Evolutionary conservation across 2,888 invertebrate species (phyloP).

Genomic region (Julus scanicus): DNA sequence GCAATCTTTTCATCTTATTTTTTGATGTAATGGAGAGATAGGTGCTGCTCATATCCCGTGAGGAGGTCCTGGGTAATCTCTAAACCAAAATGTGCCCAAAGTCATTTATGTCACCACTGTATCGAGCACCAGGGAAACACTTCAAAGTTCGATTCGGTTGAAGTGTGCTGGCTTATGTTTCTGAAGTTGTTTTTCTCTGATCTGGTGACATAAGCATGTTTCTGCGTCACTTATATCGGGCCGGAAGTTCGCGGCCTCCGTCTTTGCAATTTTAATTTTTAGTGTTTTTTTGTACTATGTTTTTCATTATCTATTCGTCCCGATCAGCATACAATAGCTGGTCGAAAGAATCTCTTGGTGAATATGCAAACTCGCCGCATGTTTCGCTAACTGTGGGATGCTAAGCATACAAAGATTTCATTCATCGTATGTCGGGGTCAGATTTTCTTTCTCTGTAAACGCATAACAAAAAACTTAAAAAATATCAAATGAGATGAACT

Average conservation of each 20-base stretch:
- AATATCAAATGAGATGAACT: constrained; percentile 17
- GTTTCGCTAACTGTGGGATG: neutral
- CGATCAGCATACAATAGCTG: constrained; percentile 44
- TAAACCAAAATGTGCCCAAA: too few species aligned
- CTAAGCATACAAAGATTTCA: constrained; percentile 2
- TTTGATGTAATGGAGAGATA: too few species aligned
- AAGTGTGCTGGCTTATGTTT: too few species aligned
- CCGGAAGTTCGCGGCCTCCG: neutral
- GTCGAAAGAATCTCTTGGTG: neutral
- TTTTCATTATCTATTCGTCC: constrained; percentile 4
- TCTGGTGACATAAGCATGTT: too few species aligned
- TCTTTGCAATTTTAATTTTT: neutral
- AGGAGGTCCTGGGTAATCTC: too few species aligned
- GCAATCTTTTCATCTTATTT: too few species aligned
- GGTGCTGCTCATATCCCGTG: too few species aligned
- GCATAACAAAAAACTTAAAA: neutral
- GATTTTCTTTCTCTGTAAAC: neutral
- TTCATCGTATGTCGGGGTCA: neutral
- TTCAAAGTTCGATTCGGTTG: too few species aligned
- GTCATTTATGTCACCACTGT: too few species aligned
- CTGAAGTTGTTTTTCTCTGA: too few species aligned
- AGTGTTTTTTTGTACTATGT: neutral
- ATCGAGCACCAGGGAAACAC: too few species aligned
- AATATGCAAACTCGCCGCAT: constrained; percentile 10
- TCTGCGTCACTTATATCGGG: too few species aligned